Conservation (phyloP, 1,140 invertebrate species). For the Drosophila sechellia region DNA sequence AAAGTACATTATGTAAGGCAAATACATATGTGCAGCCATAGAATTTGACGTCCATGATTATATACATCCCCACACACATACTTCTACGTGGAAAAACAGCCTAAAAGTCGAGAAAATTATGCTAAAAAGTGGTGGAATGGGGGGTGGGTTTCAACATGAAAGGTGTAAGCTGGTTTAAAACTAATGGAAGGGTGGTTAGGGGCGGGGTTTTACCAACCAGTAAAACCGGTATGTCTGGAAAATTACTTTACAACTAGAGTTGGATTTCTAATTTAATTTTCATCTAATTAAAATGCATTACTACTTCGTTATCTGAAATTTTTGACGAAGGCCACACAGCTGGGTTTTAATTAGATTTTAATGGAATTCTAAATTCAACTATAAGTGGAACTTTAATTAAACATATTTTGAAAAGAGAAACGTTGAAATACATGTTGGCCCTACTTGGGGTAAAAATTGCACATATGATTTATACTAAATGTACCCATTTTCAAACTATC, state of each 20-base stretch:
- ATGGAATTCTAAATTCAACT: background rate
- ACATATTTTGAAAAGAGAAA: no score
- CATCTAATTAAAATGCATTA: background rate
- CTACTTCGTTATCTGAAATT: background rate
- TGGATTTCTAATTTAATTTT: conserved; percentile 15
- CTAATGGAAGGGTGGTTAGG: conserved; percentile 38
- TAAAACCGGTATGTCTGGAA: conserved; percentile 33
- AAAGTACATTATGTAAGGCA: conserved; percentile 52
- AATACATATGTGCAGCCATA: conserved; percentile 61
- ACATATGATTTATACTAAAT: background rate
- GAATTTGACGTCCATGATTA: conserved; percentile 63
- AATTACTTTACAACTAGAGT: conserved; percentile 9
- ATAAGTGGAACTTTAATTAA: background rate
- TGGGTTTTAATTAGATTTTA: no score
- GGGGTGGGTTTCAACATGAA: conserved; percentile 7
- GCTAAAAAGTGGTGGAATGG: conserved; percentile 39
- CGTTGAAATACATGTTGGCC: no score
- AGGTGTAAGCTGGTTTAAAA: conserved; percentile 42
- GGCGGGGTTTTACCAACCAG: conserved; percentile 3
- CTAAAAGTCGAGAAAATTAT: conserved; percentile 55
- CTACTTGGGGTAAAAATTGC: background rate
- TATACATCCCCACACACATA: conserved; percentile 29
- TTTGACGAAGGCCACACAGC: background rate
- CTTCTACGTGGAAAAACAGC: conserved; percentile 51
- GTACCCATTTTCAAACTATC: background rate